Percentiles rank a stretch among this genome's conserved stretches.
Conservation (phyloP, 2,113 vertebrate genomes). For the Cyanoliseus patagonus region DNA sequence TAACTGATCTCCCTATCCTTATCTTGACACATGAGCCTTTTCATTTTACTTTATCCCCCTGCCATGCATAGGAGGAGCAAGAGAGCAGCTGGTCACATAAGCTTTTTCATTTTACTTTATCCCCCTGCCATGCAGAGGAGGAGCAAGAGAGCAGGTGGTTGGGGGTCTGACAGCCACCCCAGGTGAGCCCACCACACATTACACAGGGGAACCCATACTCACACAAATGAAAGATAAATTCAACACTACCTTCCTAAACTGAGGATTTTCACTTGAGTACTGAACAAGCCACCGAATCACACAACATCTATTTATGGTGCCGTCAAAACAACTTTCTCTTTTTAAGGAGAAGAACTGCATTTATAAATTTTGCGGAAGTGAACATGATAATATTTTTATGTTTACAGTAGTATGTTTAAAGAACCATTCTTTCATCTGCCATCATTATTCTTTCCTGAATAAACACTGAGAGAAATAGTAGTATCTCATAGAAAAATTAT, state of each 20-base stretch:
- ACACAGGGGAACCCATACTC: neutral
- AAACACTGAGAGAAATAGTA: neutral
- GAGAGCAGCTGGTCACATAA: accelerated
- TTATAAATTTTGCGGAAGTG: neutral
- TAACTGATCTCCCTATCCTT: neutral
- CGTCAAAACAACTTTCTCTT: neutral
- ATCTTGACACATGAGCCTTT: neutral
- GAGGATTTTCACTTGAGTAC: neutral
- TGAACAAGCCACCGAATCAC: neutral
- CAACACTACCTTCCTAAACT: neutral
- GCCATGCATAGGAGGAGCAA: neutral
- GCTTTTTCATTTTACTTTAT: neutral
- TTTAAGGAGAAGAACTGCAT: neutral
- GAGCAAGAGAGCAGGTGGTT: neutral
- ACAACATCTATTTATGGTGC: neutral
- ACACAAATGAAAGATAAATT: neutral
- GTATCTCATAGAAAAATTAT: neutral
- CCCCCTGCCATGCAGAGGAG: accelerated
- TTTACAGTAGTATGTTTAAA: neutral
- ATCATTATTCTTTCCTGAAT: neutral
- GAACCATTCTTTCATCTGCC: neutral
- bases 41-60: neutral
- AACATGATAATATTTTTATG: neutral
- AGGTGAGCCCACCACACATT: neutral
- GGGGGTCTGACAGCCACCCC: accelerated